These are phyloP conservation scores for Heterocephalus glaber DNA, from an alignment of 2,113 vertebrate species.

Conservation along the genomic window DNA sequence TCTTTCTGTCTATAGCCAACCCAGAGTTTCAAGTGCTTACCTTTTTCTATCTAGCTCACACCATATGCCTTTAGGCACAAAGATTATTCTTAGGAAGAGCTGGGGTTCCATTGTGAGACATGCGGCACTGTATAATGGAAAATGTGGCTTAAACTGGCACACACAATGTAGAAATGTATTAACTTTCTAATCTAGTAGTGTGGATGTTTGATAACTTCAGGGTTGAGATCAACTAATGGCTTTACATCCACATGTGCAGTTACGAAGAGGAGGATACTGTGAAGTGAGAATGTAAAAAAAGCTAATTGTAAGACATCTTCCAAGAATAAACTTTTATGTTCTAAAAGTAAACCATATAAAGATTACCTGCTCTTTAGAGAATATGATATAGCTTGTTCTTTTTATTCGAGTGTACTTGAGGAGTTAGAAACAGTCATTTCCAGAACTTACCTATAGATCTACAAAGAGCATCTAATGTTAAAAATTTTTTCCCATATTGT, in stretches of 20 bases:
- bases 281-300: background rate
- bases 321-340: background rate
- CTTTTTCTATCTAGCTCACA: background rate
- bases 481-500: too few species aligned
- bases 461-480: background rate
- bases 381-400: background rate
- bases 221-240: background rate
- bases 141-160: background rate
- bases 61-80: background rate
- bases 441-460: background rate
- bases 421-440: background rate
- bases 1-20: background rate
- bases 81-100: background rate
- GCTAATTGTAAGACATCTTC: background rate
- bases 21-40: constrained; percentile 11
- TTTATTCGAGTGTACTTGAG: background rate
- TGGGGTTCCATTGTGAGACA: background rate
- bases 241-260: background rate
- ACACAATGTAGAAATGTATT: background rate
- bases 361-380: background rate
- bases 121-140: background rate
- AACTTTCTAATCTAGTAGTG: background rate
- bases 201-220: background rate
- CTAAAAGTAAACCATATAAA: background rate
- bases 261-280: background rate